A percentile compares a stretch with the other conserved stretches of the same genome.
These are phyloP conservation scores for Athalia cordata DNA, from an alignment of 2,888 invertebrate species.

Conservation along the genomic window DNA sequence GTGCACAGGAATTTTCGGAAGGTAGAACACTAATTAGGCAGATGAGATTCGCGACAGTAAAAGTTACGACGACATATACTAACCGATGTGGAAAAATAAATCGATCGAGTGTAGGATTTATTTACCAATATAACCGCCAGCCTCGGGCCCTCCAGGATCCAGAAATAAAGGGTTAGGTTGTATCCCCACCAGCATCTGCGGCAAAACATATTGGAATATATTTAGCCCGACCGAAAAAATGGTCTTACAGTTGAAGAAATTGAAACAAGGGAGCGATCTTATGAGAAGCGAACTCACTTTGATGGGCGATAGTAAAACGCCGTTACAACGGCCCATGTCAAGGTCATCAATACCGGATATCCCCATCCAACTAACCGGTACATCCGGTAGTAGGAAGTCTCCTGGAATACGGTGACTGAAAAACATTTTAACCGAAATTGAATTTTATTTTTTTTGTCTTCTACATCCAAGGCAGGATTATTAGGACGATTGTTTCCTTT, in stretches of 20 bases:
- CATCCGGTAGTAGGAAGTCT: constrained; percentile 79
- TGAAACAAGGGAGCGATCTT: neutral
- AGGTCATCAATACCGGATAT: constrained; percentile 81
- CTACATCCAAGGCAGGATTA: neutral
- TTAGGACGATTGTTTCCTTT: no score
- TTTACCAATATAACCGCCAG: constrained; percentile 86
- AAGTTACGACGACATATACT: no score
- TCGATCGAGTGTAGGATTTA: constrained; percentile 49
- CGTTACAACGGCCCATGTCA: constrained; percentile 81
- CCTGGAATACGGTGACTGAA: constrained; percentile 80
- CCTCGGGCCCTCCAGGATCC: constrained; percentile 94
- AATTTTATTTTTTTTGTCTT: neutral
- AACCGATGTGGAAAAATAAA: no score
- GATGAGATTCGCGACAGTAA: no score
- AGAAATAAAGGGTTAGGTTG: constrained; percentile 86
- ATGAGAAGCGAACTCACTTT: constrained; percentile 64
- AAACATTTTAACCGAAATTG: neutral
- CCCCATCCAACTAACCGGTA: constrained; percentile 85
- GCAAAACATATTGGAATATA: constrained; percentile 48
- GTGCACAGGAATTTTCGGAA: no score
- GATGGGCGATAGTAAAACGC: constrained; percentile 74
- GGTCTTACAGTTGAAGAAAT: neutral
- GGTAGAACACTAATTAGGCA: no score
- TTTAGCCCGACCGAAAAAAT: neutral
- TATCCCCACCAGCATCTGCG: constrained; percentile 90